Evolutionary conservation across 2,113 vertebrate species (phyloP).

Genomic region (Cebidichthys violaceus): DNA sequence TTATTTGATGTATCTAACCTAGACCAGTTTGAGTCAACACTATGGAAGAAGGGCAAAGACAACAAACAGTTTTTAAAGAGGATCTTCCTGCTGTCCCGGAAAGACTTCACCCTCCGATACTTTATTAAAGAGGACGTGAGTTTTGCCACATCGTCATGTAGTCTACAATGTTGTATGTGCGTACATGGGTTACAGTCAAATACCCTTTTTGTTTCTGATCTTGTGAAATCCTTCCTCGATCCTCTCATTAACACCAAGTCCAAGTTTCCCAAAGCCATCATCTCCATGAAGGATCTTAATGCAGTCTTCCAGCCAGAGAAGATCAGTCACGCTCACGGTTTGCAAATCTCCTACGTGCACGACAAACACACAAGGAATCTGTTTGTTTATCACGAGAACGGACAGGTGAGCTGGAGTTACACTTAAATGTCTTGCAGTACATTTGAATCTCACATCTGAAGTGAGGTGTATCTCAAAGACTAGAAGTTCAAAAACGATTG

Average conservation of each 20-base stretch:
- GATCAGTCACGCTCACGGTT: conserved; percentile 87
- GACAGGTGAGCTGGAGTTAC: conserved; percentile 79
- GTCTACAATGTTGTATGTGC: neutral
- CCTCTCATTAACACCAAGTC: conserved; percentile 71
- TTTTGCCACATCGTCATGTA: neutral
- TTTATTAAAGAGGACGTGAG: conserved; percentile 84
- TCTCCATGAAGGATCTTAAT: conserved; percentile 89
- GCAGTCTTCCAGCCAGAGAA: conserved; percentile 93
- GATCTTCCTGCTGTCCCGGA: conserved; percentile 79
- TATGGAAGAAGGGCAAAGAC: conserved; percentile 86
- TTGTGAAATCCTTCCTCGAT: neutral
- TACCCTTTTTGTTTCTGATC: neutral
- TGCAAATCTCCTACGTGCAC: conserved; percentile 90
- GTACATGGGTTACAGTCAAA: neutral
- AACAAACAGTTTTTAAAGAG: conserved; percentile 83
- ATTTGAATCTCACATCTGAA: neutral
- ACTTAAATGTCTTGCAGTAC: neutral
- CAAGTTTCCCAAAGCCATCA: conserved; percentile 88
- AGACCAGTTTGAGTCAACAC: conserved; percentile 78
- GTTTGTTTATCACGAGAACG: conserved; percentile 91
- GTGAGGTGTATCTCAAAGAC: neutral
- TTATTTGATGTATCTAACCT: neutral
- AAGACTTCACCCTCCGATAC: conserved; percentile 84
- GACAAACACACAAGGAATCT: conserved; percentile 87
- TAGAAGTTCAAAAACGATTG: neutral